Base-by-base conservation (phyloP, 2,797 vertebrate species). In the Synanceia verrucosa region DNA sequence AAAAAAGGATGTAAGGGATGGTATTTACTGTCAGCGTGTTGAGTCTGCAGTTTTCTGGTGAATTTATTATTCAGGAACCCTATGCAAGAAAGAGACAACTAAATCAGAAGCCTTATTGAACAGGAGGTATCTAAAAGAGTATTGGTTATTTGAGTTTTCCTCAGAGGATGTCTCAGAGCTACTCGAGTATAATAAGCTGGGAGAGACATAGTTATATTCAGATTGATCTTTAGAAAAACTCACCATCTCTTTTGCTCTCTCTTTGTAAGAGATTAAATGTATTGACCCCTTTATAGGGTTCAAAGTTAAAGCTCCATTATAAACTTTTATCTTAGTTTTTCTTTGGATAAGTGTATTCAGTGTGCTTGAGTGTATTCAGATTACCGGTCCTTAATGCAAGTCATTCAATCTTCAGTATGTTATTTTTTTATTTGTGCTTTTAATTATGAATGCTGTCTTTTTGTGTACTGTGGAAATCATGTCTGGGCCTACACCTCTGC, bases 211-310 rank as follows among this genome's bases (percentile, higher is more conserved):
- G 24, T 73, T 76, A 36, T 28, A 78, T 70, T 60, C 18, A 48
- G 44, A 79, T 56, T 24, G 59, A 73, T 62, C 68, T 81, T 71
- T 76, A 75, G 65, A 73, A 63, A 79, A 79, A 57, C 59, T 65
- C 65, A 11, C n/a, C 81, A 6, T 76, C 29, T 75, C 36, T 39
- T 67, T 61, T 65, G 36, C 69, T 74, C 78, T 91, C 92, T 94
- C 93, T 94, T 93, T 92, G 88, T 94, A 93, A 94, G 93, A 94
- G 92, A 92, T 81, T 63, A 16, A 62, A 81, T 83, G 52, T 72
- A 79, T 91, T 90, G 83, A 63, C 86, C 88, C 92, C 91, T 46
- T 84, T 86, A 78, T 69, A 39, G 88, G 92, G 90, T 90, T 79
- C 80, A 34, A 71, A 34, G 16, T 71, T 82, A 82, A 70, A 57